phyloP scores from a whole-genome alignment of 2,797 vertebrate genomes.

The Gymnodraco acuticeps region DNA sequence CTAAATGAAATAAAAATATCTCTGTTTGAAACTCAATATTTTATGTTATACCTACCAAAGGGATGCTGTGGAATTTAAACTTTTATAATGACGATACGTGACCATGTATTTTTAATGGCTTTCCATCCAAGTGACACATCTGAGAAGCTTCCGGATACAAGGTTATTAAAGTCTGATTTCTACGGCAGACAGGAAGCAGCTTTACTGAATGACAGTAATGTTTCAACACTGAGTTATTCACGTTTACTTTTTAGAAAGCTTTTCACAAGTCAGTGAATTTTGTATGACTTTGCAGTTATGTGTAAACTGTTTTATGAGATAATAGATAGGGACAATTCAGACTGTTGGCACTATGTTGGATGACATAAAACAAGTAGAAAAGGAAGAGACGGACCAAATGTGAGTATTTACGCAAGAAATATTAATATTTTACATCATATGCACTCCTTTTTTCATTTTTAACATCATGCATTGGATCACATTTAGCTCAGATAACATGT shows the following conservation, averaged over 20 bases:
- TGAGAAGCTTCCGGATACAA: not conserved
- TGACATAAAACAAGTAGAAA: not conserved
- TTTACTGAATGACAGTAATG: not conserved
- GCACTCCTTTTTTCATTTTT: too few species aligned
- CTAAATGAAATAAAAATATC: not conserved
- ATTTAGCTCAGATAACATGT: too few species aligned
- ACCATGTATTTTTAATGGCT: slow-evolving; percentile 31
- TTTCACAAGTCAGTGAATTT: not conserved
- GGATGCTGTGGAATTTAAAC: slow-evolving; percentile 24
- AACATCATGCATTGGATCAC: too few species aligned
- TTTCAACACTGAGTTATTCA: not conserved
- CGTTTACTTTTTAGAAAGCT: not conserved
- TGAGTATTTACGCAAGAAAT: not conserved
- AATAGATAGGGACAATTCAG: not conserved
- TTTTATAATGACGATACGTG: slow-evolving; percentile 16
- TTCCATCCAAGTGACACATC: not conserved
- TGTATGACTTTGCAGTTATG: not conserved
- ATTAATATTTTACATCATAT: too few species aligned
- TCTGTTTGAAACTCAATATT: slow-evolving; percentile 7
- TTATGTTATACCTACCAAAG: slow-evolving; percentile 7
- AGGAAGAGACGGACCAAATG: not conserved
- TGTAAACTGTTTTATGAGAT: not conserved
- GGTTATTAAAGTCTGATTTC: not conserved
- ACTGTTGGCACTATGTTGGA: not conserved
- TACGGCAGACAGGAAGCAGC: not conserved